These are phyloP conservation scores for Myodes glareolus DNA, from an alignment of 2,113 vertebrate genomes.

Conservation along the genomic window DNA sequence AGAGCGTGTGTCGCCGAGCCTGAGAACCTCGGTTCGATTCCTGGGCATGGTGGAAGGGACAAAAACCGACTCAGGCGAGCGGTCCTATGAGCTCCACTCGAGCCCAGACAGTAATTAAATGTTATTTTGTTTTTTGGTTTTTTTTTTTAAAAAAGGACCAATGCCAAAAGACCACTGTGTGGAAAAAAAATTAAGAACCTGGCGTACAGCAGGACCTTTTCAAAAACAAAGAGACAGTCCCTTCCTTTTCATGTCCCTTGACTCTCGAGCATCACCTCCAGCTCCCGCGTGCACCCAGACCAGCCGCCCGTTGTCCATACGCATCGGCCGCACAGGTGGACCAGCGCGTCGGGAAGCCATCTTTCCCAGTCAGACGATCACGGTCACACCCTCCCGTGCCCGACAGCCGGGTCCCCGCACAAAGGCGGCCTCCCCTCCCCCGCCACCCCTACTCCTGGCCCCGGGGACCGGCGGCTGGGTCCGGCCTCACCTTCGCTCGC, in stretches of 20 bases:
- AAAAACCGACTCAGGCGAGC: neutral
- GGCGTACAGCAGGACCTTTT: neutral
- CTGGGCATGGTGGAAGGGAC: neutral
- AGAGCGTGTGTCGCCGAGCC: neutral
- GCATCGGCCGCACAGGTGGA: neutral
- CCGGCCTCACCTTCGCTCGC: slow-evolving; percentile 91
- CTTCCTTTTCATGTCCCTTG: neutral
- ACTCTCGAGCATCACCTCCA: neutral
- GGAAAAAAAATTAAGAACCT: neutral
- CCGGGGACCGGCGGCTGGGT: accelerated
- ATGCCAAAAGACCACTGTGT: neutral
- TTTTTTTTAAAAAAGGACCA: neutral
- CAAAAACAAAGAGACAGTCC: neutral
- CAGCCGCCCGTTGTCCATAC: neutral
- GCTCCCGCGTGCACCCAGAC: neutral
- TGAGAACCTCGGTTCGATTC: neutral
- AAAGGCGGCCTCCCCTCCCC: neutral
- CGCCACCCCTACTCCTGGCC: neutral
- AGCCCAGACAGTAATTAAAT: neutral
- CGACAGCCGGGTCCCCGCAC: neutral
- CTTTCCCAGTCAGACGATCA: neutral
- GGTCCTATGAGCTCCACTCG: neutral
- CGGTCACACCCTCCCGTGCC: neutral
- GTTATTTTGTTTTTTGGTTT: no score
- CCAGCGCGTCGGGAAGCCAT: slow-evolving; percentile 53